phyloP scores from a whole-genome alignment of 2,888 invertebrate genomes.

The Plutella xylostella region DNA sequence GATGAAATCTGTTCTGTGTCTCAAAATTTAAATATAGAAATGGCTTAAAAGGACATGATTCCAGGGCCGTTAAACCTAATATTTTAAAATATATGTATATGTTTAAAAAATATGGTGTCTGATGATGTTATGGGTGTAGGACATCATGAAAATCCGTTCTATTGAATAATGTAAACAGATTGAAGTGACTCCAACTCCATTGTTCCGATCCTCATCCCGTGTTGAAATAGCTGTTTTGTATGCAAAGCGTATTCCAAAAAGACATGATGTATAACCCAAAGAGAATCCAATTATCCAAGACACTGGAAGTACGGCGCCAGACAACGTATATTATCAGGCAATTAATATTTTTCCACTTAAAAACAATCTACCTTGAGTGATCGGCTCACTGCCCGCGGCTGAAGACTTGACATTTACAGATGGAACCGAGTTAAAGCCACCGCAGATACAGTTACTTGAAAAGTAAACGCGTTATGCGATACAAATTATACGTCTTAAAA shows the following conservation, averaged over 20 bases:
- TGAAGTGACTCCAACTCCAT: too few species aligned
- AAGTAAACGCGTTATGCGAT: too few species aligned
- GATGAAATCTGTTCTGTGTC: too few species aligned
- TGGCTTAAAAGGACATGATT: too few species aligned
- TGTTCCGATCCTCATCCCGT: background rate
- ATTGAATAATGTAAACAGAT: too few species aligned
- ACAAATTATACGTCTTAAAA: too few species aligned
- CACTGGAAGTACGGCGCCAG: slow-evolving; percentile 9
- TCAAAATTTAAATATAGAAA: too few species aligned
- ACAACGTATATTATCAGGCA: slow-evolving; percentile 33
- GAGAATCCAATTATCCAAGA: slow-evolving; percentile 27
- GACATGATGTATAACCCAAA: slow-evolving; percentile 22
- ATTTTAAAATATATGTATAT: too few species aligned
- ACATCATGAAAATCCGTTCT: too few species aligned
- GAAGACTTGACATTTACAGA: background rate
- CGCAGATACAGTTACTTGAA: slow-evolving; percentile 1
- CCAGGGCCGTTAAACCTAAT: too few species aligned
- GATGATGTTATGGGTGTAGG: too few species aligned
- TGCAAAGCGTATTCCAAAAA: slow-evolving; percentile 15
- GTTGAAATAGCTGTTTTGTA: slow-evolving; percentile 3
- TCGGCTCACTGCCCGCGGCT: slow-evolving; percentile 4
- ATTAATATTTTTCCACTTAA: slow-evolving; percentile 43
- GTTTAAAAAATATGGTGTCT: too few species aligned
- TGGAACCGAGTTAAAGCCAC: background rate
- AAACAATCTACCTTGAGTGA: slow-evolving; percentile 35